Base-by-base conservation (phyloP, 2,797 vertebrate species). In the Ambastaia sidthimunki region DNA sequence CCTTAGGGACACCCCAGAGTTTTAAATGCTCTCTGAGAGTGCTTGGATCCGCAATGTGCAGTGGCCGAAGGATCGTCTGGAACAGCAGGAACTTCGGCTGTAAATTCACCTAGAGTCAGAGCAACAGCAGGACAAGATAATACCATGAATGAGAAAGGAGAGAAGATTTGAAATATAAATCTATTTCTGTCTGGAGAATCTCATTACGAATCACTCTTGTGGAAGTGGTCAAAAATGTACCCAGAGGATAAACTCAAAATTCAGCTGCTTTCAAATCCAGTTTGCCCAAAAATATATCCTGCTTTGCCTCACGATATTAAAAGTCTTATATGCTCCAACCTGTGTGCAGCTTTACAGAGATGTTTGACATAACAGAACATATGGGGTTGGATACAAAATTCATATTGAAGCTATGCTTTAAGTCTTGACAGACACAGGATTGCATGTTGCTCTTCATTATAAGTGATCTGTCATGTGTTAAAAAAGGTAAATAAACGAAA, bases 31-130 rank as follows among this genome's bases (percentile, higher is more conserved):
- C 41, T 2, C n/a, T 23, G 57, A 69, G 67, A 21, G 48, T 19
- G 67, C 72, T 55, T 18, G 37, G 12, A 71, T 47, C 73, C 23
- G 59, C 48, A 66, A 52, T 55, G 9, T 16, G 23, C 16, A n/a
- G 57, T 25, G 19, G n/a, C 41, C n/a, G 18, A n/a, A 16, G 59
- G 59, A 59, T 3, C 18, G 21, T 19, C 48, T 31, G 19, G 50
- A 67, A 57, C 63, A 76, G 63, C 63, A 2, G 18, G 63, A 57
- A 44, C 74, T 50, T 71, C 28, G 18, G 44, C 76, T n/a, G 44
- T 62, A 23, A 71, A 71, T 71, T 78, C 76, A 70, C 41, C 67
- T 71, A 3, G 55, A 78, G 55, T 78, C 76, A 11, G 54, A 23
- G 55, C 55, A 71, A 62, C 67, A 50, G 76, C 66, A 16, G 75